phyloP scores from a whole-genome alignment of 2,888 invertebrate species.

The Acanthococcus lagerstroemiae region DNA sequence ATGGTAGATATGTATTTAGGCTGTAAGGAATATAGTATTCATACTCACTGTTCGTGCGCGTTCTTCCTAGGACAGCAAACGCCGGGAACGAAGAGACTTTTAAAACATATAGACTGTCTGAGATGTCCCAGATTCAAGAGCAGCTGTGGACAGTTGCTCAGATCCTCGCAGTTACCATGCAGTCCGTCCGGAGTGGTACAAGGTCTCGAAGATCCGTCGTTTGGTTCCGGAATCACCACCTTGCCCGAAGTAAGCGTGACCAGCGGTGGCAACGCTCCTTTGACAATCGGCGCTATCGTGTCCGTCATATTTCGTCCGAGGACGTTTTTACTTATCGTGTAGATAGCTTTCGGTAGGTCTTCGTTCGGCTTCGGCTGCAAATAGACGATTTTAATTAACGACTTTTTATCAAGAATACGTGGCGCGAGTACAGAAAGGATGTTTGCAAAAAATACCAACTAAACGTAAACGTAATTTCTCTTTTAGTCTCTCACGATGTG shows the following conservation, averaged over 20 bases:
- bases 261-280: slow-evolving; percentile 42
- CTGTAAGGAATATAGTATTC: too few species aligned
- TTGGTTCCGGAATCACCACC: slow-evolving; percentile 35
- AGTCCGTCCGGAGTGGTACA: slow-evolving; percentile 75
- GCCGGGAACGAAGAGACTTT: slow-evolving; percentile 81
- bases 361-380: slow-evolving; percentile 44
- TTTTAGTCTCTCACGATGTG: too few species aligned
- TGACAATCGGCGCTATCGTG: slow-evolving; percentile 64
- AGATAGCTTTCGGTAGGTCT: slow-evolving; percentile 61
- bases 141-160: slow-evolving; percentile 78
- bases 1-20: too few species aligned
- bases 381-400: neutral
- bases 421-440: neutral
- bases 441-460: neutral
- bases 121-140: slow-evolving; percentile 69
- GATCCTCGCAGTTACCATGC: slow-evolving; percentile 71
- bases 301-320: slow-evolving; percentile 69
- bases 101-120: slow-evolving; percentile 79
- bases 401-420: neutral
- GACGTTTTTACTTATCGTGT: slow-evolving; percentile 70
- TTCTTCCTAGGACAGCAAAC: slow-evolving; percentile 90
- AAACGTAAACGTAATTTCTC: neutral
- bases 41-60: too few species aligned
- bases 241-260: slow-evolving; percentile 39
- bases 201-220: slow-evolving; percentile 46